These are phyloP conservation scores for Schizaphis graminum DNA, from an alignment of 2,888 invertebrate species.

Conservation along the genomic window DNA sequence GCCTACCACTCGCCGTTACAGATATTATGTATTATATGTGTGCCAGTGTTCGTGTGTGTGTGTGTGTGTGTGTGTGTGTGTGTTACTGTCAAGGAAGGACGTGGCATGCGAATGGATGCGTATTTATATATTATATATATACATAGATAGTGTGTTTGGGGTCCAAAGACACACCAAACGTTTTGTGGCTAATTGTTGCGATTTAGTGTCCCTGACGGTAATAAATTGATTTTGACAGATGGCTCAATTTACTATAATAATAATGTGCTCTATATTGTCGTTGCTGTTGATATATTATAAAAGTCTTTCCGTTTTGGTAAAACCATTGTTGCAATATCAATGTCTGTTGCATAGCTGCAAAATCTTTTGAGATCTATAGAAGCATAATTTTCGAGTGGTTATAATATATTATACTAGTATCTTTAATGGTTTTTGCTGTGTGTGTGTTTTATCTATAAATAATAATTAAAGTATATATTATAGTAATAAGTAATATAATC, in stretches of 20 bases:
- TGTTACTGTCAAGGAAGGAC: not conserved
- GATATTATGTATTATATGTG: not conserved
- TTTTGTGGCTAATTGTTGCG: slow-evolving; percentile 33
- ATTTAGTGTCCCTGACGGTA: slow-evolving; percentile 27
- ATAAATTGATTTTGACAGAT: slow-evolving; percentile 48
- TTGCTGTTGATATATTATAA: not conserved
- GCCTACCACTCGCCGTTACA: not conserved
- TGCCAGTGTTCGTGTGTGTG: not conserved
- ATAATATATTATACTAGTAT: not conserved
- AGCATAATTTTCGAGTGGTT: not conserved
- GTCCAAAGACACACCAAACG: not conserved
- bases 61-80: not conserved
- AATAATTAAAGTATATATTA: not conserved
- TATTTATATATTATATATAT: not conserved
- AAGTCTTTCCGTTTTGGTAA: not conserved
- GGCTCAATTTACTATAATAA: slow-evolving; percentile 33
- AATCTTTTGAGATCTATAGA: not conserved
- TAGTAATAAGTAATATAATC: too few species aligned
- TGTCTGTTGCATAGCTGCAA: not conserved
- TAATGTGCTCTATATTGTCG: not conserved
- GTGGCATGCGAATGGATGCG: not conserved
- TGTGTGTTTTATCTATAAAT: not conserved
- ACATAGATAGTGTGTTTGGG: not conserved
- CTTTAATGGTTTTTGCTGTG: not conserved
- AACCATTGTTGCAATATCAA: not conserved